phyloP scores from a whole-genome alignment of 2,888 invertebrate species.

The Caprella mutica region DNA sequence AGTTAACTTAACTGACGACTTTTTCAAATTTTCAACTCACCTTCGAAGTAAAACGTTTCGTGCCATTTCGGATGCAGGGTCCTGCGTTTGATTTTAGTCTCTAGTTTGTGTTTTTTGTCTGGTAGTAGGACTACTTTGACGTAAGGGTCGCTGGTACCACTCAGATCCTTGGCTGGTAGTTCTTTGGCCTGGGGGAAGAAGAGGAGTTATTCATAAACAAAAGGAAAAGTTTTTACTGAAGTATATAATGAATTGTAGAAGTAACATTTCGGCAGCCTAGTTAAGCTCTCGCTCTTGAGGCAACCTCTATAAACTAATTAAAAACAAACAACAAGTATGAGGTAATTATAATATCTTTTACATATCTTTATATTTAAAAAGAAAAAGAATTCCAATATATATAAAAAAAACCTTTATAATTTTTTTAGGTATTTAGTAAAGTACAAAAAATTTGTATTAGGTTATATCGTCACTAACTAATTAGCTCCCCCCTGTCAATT shows the following conservation, averaged over 20 bases:
- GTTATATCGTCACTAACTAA: not conserved
- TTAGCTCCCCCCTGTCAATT: not conserved
- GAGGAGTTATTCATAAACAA: not conserved
- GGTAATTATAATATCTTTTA: not conserved
- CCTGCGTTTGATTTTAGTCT: conserved; percentile 82
- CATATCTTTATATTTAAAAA: not conserved
- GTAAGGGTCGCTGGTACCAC: conserved; percentile 85
- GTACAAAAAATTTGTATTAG: not conserved
- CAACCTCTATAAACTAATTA: no score
- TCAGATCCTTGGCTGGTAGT: conserved; percentile 82
- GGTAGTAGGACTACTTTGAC: conserved; percentile 78
- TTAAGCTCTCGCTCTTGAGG: no score
- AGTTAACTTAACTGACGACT: no score
- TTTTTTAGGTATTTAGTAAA: not conserved
- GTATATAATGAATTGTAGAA: conserved; percentile 10
- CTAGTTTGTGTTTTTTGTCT: conserved; percentile 81
- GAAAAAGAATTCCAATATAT: not conserved
- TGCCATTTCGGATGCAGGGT: conserved; percentile 87
- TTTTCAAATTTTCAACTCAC: no score
- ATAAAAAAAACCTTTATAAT: not conserved
- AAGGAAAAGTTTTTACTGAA: conserved; percentile 4
- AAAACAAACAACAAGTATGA: no score
- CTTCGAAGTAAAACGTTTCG: conserved; percentile 88
- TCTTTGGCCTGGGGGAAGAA: conserved; percentile 61
- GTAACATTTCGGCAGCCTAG: no score